Percentiles rank a stretch among this genome's conserved stretches.
phyloP scores from a whole-genome alignment of 2,797 vertebrate genomes.

The Nasua narica region DNA sequence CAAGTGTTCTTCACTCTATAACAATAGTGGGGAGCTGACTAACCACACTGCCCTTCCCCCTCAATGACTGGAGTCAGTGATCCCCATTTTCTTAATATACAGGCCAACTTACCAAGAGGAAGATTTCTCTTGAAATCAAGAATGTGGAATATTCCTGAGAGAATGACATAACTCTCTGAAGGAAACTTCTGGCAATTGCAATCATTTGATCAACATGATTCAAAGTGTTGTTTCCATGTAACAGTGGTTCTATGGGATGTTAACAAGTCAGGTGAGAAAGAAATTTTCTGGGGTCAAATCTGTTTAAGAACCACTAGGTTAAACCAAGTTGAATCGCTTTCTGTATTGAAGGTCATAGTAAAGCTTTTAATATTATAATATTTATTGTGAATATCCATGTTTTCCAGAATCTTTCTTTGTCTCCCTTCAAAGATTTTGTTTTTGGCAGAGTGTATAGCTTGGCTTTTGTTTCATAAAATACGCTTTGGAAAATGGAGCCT shows the following conservation, averaged over 20 bases:
- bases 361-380: background rate
- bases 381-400: background rate
- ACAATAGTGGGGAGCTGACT: background rate
- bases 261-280: background rate
- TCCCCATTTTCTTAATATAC: background rate
- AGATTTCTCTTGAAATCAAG: background rate
- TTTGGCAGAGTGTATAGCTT: background rate
- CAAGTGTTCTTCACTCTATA: background rate
- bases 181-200: background rate
- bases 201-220: background rate
- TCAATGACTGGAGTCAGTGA: background rate
- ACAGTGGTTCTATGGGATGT: background rate
- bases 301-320: background rate
- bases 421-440: background rate
- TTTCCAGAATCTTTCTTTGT: background rate
- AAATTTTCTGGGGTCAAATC: background rate
- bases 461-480: conserved; percentile 10
- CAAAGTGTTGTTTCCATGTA: background rate
- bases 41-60: background rate
- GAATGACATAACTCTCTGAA: background rate
- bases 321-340: background rate
- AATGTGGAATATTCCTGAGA: background rate
- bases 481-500: conserved; percentile 8
- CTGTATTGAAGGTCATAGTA: background rate
- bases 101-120: background rate